These are phyloP conservation scores for Drosophila mayri DNA, from an alignment of 1,140 invertebrate species.

Conservation along the genomic window DNA sequence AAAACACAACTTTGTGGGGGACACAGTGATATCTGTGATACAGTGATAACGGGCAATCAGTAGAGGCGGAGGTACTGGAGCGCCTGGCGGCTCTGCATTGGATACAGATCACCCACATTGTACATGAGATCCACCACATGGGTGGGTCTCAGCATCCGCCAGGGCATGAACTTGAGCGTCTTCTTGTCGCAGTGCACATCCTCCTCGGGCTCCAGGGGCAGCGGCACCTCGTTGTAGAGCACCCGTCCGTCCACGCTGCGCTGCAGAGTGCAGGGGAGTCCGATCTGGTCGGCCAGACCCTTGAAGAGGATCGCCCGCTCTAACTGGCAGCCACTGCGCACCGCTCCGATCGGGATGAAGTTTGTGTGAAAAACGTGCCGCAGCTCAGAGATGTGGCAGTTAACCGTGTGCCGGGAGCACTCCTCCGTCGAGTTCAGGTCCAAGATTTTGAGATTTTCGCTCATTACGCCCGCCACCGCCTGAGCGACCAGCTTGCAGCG, in stretches of 20 bases:
- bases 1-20: conserved; percentile 1
- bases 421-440: conserved; percentile 77
- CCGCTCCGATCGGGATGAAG: conserved; percentile 87
- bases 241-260: conserved; percentile 86
- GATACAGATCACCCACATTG: conserved; percentile 86
- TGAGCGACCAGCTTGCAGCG: conserved; percentile 69
- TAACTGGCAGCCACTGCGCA: conserved; percentile 87
- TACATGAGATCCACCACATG: conserved; percentile 88
- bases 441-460: conserved; percentile 49
- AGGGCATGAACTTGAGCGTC: conserved; percentile 85
- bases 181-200: conserved; percentile 76
- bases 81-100: conserved; percentile 84
- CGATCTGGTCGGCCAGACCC: conserved; percentile 87
- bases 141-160: conserved; percentile 86
- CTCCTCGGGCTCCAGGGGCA: conserved; percentile 85
- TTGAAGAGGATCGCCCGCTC: conserved; percentile 89
- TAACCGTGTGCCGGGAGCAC: conserved; percentile 84
- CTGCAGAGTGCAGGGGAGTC: conserved; percentile 87
- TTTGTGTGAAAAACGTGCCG: conserved; percentile 72
- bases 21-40: neutral
- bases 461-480: conserved; percentile 59
- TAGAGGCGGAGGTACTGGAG: conserved; percentile 75
- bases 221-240: conserved; percentile 88
- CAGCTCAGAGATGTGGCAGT: conserved; percentile 85
- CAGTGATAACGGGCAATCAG: conserved; percentile 9